Conservation (phyloP, 2,113 vertebrate species). For the Todiramphus chloris region DNA sequence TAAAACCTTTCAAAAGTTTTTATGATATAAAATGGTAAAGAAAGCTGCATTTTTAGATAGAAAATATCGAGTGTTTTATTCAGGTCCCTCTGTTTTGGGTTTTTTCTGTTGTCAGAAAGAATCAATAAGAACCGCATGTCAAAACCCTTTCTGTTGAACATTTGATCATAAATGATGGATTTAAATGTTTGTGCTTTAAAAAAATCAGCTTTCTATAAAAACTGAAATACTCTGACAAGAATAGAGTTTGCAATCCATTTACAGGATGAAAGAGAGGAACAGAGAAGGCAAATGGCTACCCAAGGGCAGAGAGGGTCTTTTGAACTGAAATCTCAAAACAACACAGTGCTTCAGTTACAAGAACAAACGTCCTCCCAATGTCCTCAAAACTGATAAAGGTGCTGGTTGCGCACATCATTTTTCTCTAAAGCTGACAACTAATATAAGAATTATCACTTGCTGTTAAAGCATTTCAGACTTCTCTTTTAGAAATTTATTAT, state of each 20-base stretch:
- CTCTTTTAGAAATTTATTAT: not conserved
- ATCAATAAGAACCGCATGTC: not conserved
- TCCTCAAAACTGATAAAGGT: not conserved
- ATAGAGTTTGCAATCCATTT: not conserved
- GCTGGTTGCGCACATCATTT: not conserved
- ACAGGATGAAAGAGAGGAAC: not conserved
- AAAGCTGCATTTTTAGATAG: not conserved
- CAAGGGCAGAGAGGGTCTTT: not conserved
- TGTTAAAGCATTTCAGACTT: not conserved
- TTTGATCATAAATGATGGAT: not conserved
- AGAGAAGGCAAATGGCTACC: not conserved
- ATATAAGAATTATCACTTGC: slow-evolving; percentile 15
- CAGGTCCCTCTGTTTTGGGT: not conserved
- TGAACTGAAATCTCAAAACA: not conserved
- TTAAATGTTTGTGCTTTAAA: not conserved
- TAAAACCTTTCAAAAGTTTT: not conserved
- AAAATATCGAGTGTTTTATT: not conserved
- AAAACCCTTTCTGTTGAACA: not conserved
- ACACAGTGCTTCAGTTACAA: not conserved
- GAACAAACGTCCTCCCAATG: not conserved
- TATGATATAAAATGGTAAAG: not conserved
- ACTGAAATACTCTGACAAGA: not conserved
- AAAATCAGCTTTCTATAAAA: not conserved
- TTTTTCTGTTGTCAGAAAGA: not conserved
- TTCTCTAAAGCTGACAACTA: not conserved